These are phyloP conservation scores for Lasius fuliginosus DNA, from an alignment of 2,888 invertebrate species.

Conservation along the genomic window DNA sequence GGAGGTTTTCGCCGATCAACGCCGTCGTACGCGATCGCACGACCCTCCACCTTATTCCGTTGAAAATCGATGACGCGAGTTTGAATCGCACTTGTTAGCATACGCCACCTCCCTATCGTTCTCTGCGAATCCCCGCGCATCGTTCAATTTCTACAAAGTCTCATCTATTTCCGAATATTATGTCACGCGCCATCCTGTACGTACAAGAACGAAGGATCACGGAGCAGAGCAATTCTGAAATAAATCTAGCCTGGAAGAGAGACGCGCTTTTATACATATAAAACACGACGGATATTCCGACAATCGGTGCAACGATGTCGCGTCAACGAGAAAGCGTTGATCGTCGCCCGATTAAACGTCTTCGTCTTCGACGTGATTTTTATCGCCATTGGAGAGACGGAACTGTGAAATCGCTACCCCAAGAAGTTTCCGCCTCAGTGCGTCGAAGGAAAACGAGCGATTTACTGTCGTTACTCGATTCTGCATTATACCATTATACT, in stretches of 20 bases:
- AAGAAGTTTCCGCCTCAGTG: conserved; percentile 16
- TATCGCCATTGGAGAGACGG: conserved; percentile 26
- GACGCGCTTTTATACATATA: neutral
- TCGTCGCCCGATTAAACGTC: conserved; percentile 43
- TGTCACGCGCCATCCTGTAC: conserved; percentile 21
- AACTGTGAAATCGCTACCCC: conserved; percentile 8
- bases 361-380: conserved; percentile 30
- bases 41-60: conserved; percentile 37
- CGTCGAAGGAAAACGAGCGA: conserved; percentile 59
- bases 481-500: conserved; percentile 64
- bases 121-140: conserved; percentile 28
- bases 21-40: neutral
- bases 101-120: conserved; percentile 25
- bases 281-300: neutral
- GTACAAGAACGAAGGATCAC: conserved; percentile 20
- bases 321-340: conserved; percentile 51
- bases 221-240: conserved; percentile 13
- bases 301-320: conserved; percentile 15
- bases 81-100: conserved; percentile 49
- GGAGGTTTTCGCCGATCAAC: neutral
- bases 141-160: conserved; percentile 48
- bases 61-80: conserved; percentile 50
- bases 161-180: conserved; percentile 46
- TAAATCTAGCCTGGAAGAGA: conserved; percentile 20
- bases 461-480: conserved; percentile 64